Conservation (phyloP, 2,797 vertebrate genomes). For the Eulemur mongoz region DNA sequence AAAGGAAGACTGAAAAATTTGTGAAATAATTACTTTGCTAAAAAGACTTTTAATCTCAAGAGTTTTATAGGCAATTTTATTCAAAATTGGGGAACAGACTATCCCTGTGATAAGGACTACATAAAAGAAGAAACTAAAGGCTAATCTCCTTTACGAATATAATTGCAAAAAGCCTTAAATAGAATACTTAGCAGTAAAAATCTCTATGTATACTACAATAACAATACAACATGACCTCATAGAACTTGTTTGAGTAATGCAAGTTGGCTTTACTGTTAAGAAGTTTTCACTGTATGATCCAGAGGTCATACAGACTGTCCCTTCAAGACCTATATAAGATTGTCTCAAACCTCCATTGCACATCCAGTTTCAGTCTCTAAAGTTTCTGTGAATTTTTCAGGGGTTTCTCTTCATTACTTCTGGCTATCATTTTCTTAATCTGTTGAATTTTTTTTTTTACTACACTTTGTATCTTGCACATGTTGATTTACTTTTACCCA, state of each 20-base stretch:
- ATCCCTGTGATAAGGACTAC: not conserved
- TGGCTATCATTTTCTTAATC: not conserved
- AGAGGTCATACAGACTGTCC: not conserved
- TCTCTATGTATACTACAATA: not conserved
- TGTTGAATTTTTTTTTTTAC: not conserved
- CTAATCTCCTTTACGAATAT: constrained; percentile 4
- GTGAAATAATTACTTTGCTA: not conserved
- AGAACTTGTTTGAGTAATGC: not conserved
- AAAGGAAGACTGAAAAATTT: not conserved
- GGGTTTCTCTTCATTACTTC: not conserved
- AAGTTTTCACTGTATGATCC: not conserved
- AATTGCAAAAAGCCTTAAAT: not conserved
- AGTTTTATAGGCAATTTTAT: not conserved
- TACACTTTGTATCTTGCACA: not conserved
- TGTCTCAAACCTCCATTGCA: not conserved
- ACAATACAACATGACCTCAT: not conserved
- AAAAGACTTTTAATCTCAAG: not conserved
- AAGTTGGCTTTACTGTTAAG: not conserved
- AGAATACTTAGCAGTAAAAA: not conserved
- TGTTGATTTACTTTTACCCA: not conserved
- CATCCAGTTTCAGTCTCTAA: not conserved
- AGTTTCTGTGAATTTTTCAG: not conserved
- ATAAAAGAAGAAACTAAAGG: not conserved
- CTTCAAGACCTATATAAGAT: not conserved
- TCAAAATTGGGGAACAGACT: not conserved